Evolutionary conservation across 2,888 invertebrate genomes (phyloP).

Genomic region (Epirrhoe alternata): DNA sequence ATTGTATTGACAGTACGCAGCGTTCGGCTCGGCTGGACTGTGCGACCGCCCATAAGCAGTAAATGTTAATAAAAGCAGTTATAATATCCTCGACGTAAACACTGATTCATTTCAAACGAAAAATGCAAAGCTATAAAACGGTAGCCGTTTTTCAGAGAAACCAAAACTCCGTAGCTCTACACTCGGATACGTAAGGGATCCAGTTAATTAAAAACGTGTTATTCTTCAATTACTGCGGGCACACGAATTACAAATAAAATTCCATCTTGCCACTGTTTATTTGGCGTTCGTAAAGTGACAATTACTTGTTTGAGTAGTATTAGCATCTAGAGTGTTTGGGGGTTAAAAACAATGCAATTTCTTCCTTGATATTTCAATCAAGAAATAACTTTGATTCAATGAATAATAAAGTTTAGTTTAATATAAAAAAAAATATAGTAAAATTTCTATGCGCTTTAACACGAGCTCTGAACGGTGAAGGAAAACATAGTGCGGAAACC

Average conservation of each 20-base stretch:
- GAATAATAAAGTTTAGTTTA: too few relatives aligned
- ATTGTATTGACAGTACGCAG: too few relatives aligned
- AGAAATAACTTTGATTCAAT: neutral
- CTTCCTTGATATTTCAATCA: neutral
- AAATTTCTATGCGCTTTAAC: too few relatives aligned
- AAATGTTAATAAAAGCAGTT: too few relatives aligned
- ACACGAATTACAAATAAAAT: constrained; percentile 35
- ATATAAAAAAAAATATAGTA: too few relatives aligned
- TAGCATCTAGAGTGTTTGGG: neutral
- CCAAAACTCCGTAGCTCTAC: constrained; percentile 4
- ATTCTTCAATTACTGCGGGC: constrained; percentile 47
- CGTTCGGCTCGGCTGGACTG: too few relatives aligned
- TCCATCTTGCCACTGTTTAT: constrained; percentile 26
- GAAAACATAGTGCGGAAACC: too few relatives aligned
- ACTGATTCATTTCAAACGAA: too few relatives aligned
- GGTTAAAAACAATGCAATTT: neutral
- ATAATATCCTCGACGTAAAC: too few relatives aligned
- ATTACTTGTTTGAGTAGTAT: constrained; percentile 21
- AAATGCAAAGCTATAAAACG: constrained; percentile 1
- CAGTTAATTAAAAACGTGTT: constrained; percentile 57
- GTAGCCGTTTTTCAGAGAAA: neutral
- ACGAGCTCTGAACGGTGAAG: too few relatives aligned
- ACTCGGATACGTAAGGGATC: constrained; percentile 22
- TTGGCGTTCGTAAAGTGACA: constrained; percentile 11
- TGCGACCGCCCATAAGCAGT: too few relatives aligned